Base-by-base conservation (phyloP, 2,888 invertebrate genomes). In the Megastigmus dorsalis region DNA sequence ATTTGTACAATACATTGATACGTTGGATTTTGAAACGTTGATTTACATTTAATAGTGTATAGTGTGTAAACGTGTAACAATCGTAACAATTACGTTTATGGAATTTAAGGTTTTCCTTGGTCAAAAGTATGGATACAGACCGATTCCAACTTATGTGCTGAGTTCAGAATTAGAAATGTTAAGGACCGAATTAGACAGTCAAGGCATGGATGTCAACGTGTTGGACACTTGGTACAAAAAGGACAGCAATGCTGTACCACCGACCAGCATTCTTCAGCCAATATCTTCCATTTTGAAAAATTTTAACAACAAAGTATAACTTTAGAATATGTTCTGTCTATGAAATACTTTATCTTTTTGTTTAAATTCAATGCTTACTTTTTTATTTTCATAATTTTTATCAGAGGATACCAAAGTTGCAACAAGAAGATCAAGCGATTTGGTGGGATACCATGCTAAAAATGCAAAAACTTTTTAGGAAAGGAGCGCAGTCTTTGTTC, bases 401-500 rank as follows among this genome's bases (percentile, higher is more conserved):
- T 71, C 72, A 97, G 96, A 92, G 97, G 80, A 96, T 97, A 55
- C 97, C 97, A 0, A 97, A 97, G 88, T 89, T 97, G 28, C 98
- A 98, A 91, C 96, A 96, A 5, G 97, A 97, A 85, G 98, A 99
- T 86, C 98, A 98, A 86, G 96, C 95, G 0, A 93, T 96, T 26
- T 99, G 99, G 98, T 99, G 98, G 99, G 97, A 97, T 84, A 98
- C 97, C 0, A 91, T 99, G 72, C 93, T 93, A 43, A 97, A 97
- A 88, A 96, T 99, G 93, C 98, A 98, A 88, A 97, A 97, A 85
- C 89, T 98, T 20, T 93, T 99, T 79, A 90, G 98, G 9, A 98
- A 97, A 89, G 97, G 97, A 0, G 94, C 98, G 0, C 92, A 93
- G 33, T 95, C 96, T n/a, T 90, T 98, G 15, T 94, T 92, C 83